Evolutionary conservation across 2,113 vertebrate genomes (phyloP), one percentile per base, ranked within the genome.

Genomic region (Sterna hirundo): DNA sequence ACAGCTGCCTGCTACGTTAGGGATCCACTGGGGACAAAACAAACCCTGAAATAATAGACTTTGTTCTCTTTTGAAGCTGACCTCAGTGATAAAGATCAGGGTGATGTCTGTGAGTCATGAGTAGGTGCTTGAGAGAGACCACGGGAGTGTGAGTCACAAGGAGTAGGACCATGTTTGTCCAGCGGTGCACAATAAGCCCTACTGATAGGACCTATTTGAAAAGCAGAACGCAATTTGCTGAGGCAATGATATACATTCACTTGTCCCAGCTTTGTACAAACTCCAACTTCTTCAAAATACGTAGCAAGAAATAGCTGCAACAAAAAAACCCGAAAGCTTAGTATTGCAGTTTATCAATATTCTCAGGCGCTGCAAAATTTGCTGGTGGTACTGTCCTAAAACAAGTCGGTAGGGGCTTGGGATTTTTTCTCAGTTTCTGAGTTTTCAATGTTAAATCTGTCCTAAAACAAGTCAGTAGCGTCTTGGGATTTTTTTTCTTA

Each of bases 101-200:
- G 71, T 83, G 75, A 58, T 86, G 79, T 30, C 42, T 90, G 40
- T 91, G 95, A 95, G 75, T 96, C 95, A 97, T 18, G 42, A 72
- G 81, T 40, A 96, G 91, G 86, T 94, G 87, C 82, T 22, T 30
- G 51, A 91, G 60, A 83, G 83, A 91, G 51, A 91, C 82, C 93
- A 81, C 27, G 19, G 49, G 93, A 71, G 46, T 2, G 21, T 95
- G 94, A 95, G 71, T 97, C 96, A 95, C 5, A 55, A 40, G 14
- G 10, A 86, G n/a, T 3, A 58, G 30, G 49, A 22, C 64, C 6
- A 0, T 18, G 65, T 72, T 86, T 91, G 88, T 64, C 54, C 88
- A 49, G 54, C 69, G 86, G 40, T 5, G 19, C 74, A 76, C 34
- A 55, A 15, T 11, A 38, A 71, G 17, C 61, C 29, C 57, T 27